Evolutionary conservation across 2,113 vertebrate species (phyloP).

Genomic region (Corythaixoides concolor): DNA sequence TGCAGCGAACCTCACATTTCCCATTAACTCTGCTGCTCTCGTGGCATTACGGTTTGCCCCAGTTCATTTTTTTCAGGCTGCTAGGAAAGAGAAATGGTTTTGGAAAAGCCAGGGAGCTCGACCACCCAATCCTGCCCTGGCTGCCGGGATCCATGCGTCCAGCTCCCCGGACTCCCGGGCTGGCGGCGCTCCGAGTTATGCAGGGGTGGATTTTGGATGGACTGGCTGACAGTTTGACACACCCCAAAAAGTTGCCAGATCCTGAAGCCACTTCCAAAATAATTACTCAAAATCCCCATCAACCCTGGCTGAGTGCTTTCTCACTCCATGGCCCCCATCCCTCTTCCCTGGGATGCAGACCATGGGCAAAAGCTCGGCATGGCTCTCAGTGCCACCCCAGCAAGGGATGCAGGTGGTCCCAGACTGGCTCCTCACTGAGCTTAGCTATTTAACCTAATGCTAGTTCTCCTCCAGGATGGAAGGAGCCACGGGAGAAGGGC

Average conservation of each 20-base stretch:
- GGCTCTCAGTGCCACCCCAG: not conserved
- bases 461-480: not conserved
- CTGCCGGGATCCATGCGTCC: not conserved
- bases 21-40: not conserved
- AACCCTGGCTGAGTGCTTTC: not conserved
- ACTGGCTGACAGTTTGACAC: not conserved
- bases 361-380: not conserved
- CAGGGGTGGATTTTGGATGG: not conserved
- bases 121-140: not conserved
- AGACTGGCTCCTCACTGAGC: not conserved
- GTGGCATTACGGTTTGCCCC: not conserved
- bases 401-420: not conserved
- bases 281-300: not conserved
- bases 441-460: not conserved
- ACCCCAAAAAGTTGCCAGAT: not conserved
- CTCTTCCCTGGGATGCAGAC: not conserved
- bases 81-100: not conserved
- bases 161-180: not conserved
- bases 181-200: rapidly evolving
- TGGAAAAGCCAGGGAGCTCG: not conserved
- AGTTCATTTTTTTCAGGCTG: not conserved
- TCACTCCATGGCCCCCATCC: not conserved
- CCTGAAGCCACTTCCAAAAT: not conserved
- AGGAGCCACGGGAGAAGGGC: not conserved
- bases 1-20: not conserved